phyloP scores from a whole-genome alignment of 2,888 invertebrate species.

The Proisotoma minuta region DNA sequence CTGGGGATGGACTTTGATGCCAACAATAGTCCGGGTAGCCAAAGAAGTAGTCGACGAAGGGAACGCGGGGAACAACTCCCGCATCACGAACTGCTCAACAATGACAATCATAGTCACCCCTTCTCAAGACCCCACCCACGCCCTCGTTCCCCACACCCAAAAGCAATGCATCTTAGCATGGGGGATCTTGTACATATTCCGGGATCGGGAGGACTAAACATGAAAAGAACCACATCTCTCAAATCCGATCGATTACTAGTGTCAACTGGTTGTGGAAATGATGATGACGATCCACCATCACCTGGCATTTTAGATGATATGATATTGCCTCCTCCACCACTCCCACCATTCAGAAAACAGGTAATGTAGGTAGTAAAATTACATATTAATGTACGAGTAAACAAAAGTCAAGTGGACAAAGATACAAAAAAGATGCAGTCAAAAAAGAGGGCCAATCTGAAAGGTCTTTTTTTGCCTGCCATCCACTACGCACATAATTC shows the following conservation, averaged over 20 bases:
- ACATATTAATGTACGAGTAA: not conserved
- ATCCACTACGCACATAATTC: conserved; percentile 1
- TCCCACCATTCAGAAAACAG: conserved; percentile 46
- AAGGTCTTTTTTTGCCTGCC: not conserved
- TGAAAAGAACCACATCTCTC: conserved; percentile 43
- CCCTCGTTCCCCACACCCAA: conserved; percentile 30
- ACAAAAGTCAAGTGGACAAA: conserved; percentile 4
- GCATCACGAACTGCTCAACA: conserved; percentile 31
- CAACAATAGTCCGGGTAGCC: conserved; percentile 31
- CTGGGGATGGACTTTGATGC: conserved; percentile 45
- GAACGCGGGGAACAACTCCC: conserved; percentile 15
- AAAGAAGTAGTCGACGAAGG: conserved; percentile 13
- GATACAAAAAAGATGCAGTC: not conserved
- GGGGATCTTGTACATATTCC: conserved; percentile 36
- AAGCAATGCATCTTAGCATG: conserved; percentile 30
- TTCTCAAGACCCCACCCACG: conserved; percentile 33
- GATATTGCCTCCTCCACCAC: conserved; percentile 36
- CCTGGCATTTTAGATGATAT: conserved; percentile 39
- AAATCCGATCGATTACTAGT: conserved; percentile 42
- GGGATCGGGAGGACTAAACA: conserved; percentile 33
- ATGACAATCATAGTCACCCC: conserved; percentile 34
- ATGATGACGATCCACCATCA: conserved; percentile 38
- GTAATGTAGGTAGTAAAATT: conserved; percentile 21
- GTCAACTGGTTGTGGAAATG: conserved; percentile 37
- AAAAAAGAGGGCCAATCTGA: not conserved